Base-by-base conservation (phyloP, 2,113 vertebrate genomes). In the Setophaga kirtlandii region DNA sequence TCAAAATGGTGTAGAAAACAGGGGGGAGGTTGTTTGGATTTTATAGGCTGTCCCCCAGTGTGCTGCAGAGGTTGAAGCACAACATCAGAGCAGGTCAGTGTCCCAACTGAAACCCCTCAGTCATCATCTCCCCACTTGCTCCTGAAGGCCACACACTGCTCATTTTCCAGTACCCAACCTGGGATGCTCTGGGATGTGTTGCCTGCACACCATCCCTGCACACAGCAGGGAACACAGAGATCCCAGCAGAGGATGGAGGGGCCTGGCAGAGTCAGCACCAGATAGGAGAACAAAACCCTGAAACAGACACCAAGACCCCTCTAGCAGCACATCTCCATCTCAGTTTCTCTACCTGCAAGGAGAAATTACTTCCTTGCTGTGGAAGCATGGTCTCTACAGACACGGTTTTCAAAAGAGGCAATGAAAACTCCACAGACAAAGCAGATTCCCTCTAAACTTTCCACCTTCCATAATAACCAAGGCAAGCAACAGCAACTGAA, bases 231-330 rank as follows among this genome's bases (percentile, higher is more conserved):
- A 75, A 18, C 58, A 83, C 39, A 8, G 37, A 31, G 17, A 49
- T 24, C 18, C 16, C 16, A 33, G 90, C 62, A 71, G 37, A 58
- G 79, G 49, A 80, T 25, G 59, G 49, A 71, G 50, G 9, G 3
- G 27, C 33, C 70, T 8, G n/a, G 50, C 23, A 82, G 35, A 79
- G 19, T 2, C 6, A 49, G 69, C 2, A 1, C 17, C 59, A 62
- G 15, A 28, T 5, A 1, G 44, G 18, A 18, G 44, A 70, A 35
- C 33, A 60, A 59, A 88, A 50, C 15, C 39, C 49, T 46, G 28
- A 37, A 49, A 24, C 4, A 22, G 53, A 44, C 10, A 64, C n/a
- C 0, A 0, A 53, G 42, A 63, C 14, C 28, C 6, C 25, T 50
- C 39, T 35, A 21, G 53, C 71, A 52, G 62, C 68, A 53, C 31